Evolutionary conservation across 2,888 invertebrate species (phyloP).

Genomic region (Synergus gifuensis): DNA sequence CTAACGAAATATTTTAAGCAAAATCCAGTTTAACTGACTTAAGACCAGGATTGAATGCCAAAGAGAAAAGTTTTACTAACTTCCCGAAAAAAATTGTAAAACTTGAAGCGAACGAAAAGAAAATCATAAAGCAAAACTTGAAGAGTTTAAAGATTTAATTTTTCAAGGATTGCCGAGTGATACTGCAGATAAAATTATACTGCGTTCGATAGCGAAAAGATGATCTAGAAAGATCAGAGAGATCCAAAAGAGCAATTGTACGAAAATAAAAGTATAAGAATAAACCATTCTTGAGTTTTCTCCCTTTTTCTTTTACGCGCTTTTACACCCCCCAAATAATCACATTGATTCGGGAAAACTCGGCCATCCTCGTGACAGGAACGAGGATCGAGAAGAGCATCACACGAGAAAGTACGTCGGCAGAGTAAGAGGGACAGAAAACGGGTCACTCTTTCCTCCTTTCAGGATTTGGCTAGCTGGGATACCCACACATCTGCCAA

Average conservation of each 20-base stretch:
- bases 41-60: neutral
- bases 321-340: slow-evolving; percentile 38
- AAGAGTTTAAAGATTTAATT: neutral
- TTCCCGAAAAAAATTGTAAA: neutral
- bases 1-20: neutral
- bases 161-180: neutral
- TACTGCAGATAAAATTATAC: no score
- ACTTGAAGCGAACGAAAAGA: neutral
- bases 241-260: neutral
- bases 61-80: neutral
- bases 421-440: slow-evolving; percentile 65
- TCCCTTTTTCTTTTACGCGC: slow-evolving; percentile 27
- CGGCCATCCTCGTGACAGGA: slow-evolving; percentile 31
- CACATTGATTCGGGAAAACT: slow-evolving; percentile 40
- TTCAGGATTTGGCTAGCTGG: slow-evolving; percentile 68
- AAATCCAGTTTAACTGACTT: neutral
- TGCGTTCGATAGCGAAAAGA: neutral
- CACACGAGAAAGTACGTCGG: slow-evolving; percentile 27
- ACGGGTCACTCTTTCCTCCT: slow-evolving; percentile 69
- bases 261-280: neutral
- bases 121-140: neutral
- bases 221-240: neutral
- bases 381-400: slow-evolving; percentile 49
- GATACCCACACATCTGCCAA: slow-evolving; percentile 68
- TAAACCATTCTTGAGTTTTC: slow-evolving; percentile 24